Evolutionary conservation across 2,888 invertebrate species (phyloP).

Genomic region (Nomada ferruginata): DNA sequence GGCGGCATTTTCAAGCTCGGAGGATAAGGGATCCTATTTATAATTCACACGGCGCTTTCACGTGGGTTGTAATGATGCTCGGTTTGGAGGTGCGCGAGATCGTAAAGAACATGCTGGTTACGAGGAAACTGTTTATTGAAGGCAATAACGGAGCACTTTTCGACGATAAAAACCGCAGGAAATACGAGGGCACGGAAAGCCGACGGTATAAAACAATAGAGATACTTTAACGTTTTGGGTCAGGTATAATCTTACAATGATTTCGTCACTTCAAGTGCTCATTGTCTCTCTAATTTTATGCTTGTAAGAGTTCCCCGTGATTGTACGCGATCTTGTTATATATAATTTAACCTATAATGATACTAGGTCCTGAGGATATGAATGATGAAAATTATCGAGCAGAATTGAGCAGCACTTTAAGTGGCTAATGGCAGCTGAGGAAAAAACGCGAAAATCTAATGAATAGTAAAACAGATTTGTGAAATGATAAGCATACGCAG

Average conservation of each 20-base stretch:
- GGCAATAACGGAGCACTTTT: conserved; percentile 28
- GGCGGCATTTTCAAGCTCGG: not conserved
- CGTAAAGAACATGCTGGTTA: conserved; percentile 36
- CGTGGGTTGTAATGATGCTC: conserved; percentile 36
- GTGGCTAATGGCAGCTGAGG: too few relatives aligned
- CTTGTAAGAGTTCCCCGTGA: not conserved
- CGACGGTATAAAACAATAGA: not conserved
- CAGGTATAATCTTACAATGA: not conserved
- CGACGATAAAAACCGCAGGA: conserved; percentile 10
- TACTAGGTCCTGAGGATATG: too few relatives aligned
- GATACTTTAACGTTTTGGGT: not conserved
- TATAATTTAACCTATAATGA: too few relatives aligned
- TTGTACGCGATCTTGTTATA: too few relatives aligned
- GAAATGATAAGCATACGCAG: too few relatives aligned
- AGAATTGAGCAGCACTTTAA: too few relatives aligned
- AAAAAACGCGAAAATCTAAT: too few relatives aligned
- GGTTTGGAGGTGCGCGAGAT: conserved; percentile 28
- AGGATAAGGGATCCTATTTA: conserved; percentile 24
- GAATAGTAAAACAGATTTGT: too few relatives aligned
- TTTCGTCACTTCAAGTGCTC: not conserved
- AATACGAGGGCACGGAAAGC: conserved; percentile 8
- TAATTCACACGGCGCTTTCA: conserved; percentile 17
- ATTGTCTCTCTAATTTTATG: not conserved
- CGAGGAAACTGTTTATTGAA: conserved; percentile 36
- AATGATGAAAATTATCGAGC: too few relatives aligned